phyloP scores from a whole-genome alignment of 2,113 vertebrate species.

The Bufo bufo region DNA sequence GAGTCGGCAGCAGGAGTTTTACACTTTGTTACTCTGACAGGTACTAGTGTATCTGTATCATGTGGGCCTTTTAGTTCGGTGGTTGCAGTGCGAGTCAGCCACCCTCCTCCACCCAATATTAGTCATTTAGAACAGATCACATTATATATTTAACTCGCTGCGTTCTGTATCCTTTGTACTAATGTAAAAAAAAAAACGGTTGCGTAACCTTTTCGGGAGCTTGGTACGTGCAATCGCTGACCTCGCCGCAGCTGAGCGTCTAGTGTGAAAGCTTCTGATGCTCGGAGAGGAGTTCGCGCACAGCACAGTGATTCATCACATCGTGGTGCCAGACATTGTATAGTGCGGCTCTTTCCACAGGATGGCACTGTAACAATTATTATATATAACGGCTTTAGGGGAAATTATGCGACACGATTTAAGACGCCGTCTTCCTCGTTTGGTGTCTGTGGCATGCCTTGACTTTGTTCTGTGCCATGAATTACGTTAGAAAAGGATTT shows the following conservation, averaged over 20 bases:
- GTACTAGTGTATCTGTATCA: too few relatives aligned
- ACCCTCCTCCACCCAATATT: too few relatives aligned
- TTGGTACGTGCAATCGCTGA: neutral
- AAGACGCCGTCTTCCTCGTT: neutral
- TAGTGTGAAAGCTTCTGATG: neutral
- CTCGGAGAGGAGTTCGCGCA: neutral
- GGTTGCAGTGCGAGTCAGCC: too few relatives aligned
- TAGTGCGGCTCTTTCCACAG: constrained; percentile 34
- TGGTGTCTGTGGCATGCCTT: neutral
- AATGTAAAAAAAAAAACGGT: too few relatives aligned
- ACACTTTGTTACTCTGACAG: too few relatives aligned
- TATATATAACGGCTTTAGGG: constrained; percentile 28
- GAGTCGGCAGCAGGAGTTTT: too few relatives aligned
- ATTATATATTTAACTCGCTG: too few relatives aligned
- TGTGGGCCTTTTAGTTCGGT: too few relatives aligned
- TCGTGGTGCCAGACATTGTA: neutral
- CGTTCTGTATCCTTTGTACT: too few relatives aligned
- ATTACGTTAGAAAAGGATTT: constrained; percentile 11
- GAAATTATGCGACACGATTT: constrained; percentile 1
- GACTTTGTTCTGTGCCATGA: neutral
- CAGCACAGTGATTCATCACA: neutral
- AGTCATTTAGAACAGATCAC: too few relatives aligned
- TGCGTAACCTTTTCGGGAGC: too few relatives aligned
- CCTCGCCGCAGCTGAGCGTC: neutral
- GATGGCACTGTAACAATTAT: constrained; percentile 54